Evolutionary conservation across 2,113 vertebrate species (phyloP).

Genomic region (Lepus americanus): DNA sequence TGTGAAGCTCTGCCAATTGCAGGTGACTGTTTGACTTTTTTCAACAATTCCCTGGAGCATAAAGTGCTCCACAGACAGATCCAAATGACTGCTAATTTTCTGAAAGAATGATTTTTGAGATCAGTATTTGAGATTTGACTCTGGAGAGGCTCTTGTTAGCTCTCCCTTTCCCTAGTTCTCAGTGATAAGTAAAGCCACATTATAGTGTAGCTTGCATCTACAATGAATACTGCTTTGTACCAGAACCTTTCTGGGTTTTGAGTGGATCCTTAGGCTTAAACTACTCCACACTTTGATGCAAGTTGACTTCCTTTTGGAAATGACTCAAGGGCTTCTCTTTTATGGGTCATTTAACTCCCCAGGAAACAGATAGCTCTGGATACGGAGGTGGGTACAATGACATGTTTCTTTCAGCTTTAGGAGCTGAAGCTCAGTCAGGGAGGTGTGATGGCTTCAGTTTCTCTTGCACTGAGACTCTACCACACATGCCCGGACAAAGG

Average conservation of each 20-base stretch:
- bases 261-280: background rate
- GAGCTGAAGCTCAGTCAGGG: background rate
- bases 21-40: no score
- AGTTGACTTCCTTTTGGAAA: background rate
- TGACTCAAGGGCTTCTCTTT: background rate
- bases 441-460: background rate
- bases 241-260: background rate
- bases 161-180: no score
- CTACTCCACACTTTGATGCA: background rate
- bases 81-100: no score
- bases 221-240: background rate
- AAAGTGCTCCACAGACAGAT: no score
- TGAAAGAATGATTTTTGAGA: no score
- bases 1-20: no score
- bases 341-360: background rate
- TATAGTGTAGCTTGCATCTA: background rate
- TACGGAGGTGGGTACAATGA: background rate
- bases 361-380: background rate
- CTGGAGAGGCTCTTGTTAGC: no score
- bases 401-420: background rate
- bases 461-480: background rate
- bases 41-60: no score
- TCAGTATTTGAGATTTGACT: no score
- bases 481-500: background rate
- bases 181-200: background rate